A percentile compares a stretch with the other conserved stretches of the same genome.
These are phyloP conservation scores for Nyctibius bracteatus DNA, from an alignment of 2,113 vertebrate species.

Conservation along the genomic window DNA sequence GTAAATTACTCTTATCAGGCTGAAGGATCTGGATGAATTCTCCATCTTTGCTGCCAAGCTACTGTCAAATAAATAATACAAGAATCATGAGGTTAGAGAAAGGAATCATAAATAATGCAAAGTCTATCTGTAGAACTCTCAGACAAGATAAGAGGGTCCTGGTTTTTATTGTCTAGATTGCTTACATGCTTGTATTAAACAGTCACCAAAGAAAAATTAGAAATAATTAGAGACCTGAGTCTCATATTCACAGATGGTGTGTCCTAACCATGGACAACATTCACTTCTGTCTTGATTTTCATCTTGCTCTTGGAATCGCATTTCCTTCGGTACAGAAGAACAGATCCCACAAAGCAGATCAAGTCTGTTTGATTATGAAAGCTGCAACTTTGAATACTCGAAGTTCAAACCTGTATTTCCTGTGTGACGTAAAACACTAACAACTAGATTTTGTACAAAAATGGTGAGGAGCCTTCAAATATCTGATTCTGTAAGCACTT, in stretches of 20 bases:
- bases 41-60: not conserved
- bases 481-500: not conserved
- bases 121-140: not conserved
- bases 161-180: not conserved
- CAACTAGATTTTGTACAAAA: not conserved
- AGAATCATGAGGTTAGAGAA: not conserved
- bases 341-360: not conserved
- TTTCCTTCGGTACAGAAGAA: not conserved
- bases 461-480: not conserved
- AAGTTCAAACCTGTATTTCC: not conserved
- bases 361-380: not conserved
- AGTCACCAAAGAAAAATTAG: not conserved
- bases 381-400: not conserved
- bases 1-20: not conserved
- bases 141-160: not conserved
- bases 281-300: not conserved
- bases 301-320: not conserved
- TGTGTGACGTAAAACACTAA: not conserved
- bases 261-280: accelerated
- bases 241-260: not conserved
- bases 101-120: not conserved
- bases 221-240: not conserved
- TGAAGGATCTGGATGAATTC: not conserved
- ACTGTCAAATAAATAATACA: not conserved
- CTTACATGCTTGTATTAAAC: not conserved